Evolutionary conservation across 2,888 invertebrate genomes (phyloP).

Genomic region (Tetrapedia diversipes): DNA sequence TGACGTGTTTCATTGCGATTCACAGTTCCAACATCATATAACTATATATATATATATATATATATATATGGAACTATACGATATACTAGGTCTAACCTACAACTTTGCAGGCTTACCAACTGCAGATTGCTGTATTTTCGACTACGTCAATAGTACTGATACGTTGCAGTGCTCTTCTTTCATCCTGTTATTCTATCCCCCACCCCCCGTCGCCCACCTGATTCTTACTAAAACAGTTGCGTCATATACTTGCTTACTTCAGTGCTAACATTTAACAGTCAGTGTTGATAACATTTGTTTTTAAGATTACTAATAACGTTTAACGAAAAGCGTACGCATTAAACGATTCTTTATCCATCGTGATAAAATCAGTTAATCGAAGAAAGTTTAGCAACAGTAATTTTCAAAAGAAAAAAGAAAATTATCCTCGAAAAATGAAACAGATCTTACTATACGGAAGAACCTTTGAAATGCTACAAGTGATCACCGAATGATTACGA

Average conservation of each 20-base stretch:
- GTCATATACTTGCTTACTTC: neutral
- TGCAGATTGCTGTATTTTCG: slow-evolving; percentile 25
- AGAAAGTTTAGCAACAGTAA: no score
- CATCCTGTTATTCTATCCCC: neutral
- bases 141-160: no score
- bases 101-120: slow-evolving; percentile 56
- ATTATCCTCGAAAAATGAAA: no score
- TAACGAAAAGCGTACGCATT: neutral
- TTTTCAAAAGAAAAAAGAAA: no score
- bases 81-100: slow-evolving; percentile 58
- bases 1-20: neutral
- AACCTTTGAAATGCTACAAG: no score
- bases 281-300: neutral
- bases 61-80: slow-evolving; percentile 28
- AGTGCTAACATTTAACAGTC: slow-evolving; percentile 30
- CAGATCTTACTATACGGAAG: no score
- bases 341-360: neutral
- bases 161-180: slow-evolving; percentile 25
- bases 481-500: neutral
- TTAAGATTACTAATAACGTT: neutral
- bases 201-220: no score
- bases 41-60: no score
- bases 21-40: slow-evolving; percentile 16
- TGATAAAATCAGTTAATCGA: neutral
- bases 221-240: neutral